Base-by-base conservation (phyloP, 1,140 invertebrate genomes). In the Drosophila tropicalis region DNA sequence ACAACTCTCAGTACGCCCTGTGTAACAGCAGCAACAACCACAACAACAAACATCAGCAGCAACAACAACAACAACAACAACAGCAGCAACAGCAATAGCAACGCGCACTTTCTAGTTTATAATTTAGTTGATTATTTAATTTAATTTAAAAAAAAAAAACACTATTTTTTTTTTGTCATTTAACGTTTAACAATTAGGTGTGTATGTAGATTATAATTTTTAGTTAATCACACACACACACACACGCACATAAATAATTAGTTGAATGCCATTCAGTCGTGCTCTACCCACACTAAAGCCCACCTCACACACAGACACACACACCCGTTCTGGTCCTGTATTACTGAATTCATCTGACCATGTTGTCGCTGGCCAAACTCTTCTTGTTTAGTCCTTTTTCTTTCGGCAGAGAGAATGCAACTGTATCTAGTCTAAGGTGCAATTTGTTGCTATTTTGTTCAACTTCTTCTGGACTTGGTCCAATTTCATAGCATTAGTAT, bases 101-200 rank as follows among this genome's bases (percentile, higher is more conserved):
- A 22, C 17, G 44, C 44, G 44, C 44, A 19, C 44, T 72, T 83
- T 71, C 81, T 86, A 85, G 81, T 67, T 86, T 72, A 65, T 90
- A 72, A 70, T 75, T 80, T 87, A 79, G 70, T 71, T 83, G 68
- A 74, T 80, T 66, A 54, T 70, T 64, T 73, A 72, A 72, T 84
- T 72, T 76, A 82, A 68, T 87, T 90, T 85, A 66, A 25, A 4
- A 25, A 3, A 3, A 57, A 61, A 13, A 39, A n/a, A 39, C 19
- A 15, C 68, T 60, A 51, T 76, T 76, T 70, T 66, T 32, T 62
- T 29, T 76, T 72, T 61, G 54, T 17, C 41, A 60, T 74, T 70
- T 76, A 70, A 76, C 66, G 5, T 29, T 29, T 6, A 47, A 17
- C 17, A 47, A 47, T 47, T 47, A 15, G n/a, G 41, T 47, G 10